phyloP scores from a whole-genome alignment of 2,113 vertebrate species.

The Psephotus haematonotus region DNA sequence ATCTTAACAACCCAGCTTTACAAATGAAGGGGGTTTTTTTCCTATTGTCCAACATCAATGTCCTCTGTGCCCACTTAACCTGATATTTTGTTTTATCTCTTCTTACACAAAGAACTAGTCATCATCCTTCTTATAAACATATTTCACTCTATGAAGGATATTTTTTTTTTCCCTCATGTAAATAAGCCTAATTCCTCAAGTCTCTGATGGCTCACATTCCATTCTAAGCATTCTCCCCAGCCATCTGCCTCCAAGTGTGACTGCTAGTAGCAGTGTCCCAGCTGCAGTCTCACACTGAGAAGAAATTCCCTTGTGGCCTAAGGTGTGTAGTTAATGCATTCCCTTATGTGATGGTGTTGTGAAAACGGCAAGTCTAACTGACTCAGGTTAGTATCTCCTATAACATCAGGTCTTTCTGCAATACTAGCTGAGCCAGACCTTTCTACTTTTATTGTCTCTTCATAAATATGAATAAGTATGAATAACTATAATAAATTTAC shows the following conservation, averaged over 20 bases:
- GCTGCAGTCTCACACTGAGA: neutral
- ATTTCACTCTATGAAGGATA: neutral
- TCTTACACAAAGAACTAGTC: neutral
- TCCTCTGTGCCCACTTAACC: neutral
- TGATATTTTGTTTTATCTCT: neutral
- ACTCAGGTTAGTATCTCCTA: neutral
- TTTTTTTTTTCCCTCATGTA: neutral
- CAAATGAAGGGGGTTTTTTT: neutral
- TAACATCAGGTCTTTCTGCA: neutral
- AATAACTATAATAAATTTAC: neutral
- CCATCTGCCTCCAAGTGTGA: neutral
- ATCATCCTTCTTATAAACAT: neutral
- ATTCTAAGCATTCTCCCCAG: neutral
- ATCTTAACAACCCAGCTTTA: neutral
- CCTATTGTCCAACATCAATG: neutral
- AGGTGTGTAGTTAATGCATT: neutral
- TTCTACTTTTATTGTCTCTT: neutral
- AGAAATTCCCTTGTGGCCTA: neutral
- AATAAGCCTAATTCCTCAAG: neutral
- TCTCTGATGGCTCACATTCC: neutral
- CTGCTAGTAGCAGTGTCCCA: neutral
- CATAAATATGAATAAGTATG: neutral
- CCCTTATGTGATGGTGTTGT: accelerated
- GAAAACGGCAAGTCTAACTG: neutral
- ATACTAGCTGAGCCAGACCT: neutral